phyloP scores from a whole-genome alignment of 2,113 vertebrate genomes.

The Saimiri boliviensis region DNA sequence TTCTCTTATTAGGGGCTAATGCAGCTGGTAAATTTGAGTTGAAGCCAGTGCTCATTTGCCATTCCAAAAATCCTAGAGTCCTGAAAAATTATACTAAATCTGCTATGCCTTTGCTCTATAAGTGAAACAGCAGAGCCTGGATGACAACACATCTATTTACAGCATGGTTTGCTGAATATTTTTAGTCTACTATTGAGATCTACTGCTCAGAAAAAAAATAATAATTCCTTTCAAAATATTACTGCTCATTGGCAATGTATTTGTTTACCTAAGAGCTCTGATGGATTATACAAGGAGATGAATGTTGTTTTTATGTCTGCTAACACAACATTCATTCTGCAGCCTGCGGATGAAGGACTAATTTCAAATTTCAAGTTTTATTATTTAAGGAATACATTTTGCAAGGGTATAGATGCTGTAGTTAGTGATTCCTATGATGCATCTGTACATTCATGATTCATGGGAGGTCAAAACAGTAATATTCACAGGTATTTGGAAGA shows the following conservation, averaged over 20 bases:
- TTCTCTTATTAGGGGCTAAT: background rate
- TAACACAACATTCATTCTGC: background rate
- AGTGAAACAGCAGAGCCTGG: background rate
- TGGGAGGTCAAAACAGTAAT: too few relatives aligned
- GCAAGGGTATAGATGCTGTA: too few relatives aligned
- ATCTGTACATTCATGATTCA: too few relatives aligned
- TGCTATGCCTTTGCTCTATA: too few relatives aligned
- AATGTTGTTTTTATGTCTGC: background rate
- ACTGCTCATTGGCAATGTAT: background rate
- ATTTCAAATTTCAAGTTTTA: too few relatives aligned
- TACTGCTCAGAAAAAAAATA: background rate
- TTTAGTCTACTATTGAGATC: background rate
- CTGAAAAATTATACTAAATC: too few relatives aligned
- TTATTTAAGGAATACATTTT: too few relatives aligned
- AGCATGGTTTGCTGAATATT: background rate
- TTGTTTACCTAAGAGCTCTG: background rate
- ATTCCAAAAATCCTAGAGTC: too few relatives aligned
- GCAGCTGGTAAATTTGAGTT: background rate
- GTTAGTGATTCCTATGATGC: too few relatives aligned
- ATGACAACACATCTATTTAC: background rate
- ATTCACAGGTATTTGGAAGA: too few relatives aligned
- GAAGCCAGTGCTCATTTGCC: too few relatives aligned
- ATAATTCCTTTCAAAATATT: background rate
- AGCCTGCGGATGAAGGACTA: background rate
- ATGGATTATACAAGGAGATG: background rate